These are phyloP conservation scores for Acanthurus tractus DNA, from an alignment of 2,797 vertebrate genomes.

Conservation along the genomic window DNA sequence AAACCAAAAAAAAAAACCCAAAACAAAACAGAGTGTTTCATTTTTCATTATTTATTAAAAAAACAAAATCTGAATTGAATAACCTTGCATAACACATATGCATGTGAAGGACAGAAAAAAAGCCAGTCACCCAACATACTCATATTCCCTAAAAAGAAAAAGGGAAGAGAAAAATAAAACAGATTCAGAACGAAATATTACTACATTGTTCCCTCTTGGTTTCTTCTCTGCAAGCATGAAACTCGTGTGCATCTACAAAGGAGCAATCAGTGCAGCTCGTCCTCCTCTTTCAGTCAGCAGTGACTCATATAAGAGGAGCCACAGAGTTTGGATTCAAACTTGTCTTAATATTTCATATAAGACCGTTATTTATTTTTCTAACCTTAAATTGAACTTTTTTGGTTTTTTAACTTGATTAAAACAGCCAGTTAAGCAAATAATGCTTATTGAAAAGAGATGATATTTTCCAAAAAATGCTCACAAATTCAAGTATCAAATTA, in stretches of 20 bases:
- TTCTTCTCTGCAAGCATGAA: constrained; percentile 54
- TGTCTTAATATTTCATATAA: background rate
- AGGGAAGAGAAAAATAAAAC: constrained; percentile 12
- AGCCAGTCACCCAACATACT: constrained; percentile 58
- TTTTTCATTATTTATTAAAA: constrained; percentile 77
- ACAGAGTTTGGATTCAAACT: constrained; percentile 27
- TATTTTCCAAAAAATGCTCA: constrained; percentile 16
- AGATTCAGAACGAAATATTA: constrained; percentile 30
- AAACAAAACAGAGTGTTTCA: constrained; percentile 17
- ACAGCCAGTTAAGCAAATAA: background rate
- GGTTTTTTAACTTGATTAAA: constrained; percentile 29
- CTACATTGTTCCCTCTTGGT: constrained; percentile 47
- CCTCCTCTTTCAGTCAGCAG: background rate
- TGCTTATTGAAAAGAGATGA: background rate
- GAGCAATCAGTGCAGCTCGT: constrained; percentile 51
- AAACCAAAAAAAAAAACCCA: too few relatives aligned
- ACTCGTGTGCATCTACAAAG: constrained; percentile 47
- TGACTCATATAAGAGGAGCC: background rate
- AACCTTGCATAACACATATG: constrained; percentile 78
- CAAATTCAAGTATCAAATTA: constrained; percentile 48
- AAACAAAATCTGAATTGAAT: constrained; percentile 68
- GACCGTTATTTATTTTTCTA: background rate
- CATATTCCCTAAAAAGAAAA: constrained; percentile 53
- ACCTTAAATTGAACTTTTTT: constrained; percentile 16
- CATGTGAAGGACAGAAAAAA: constrained; percentile 71